These are phyloP conservation scores for Oryzias dopingdopingensis DNA, from an alignment of 2,797 vertebrate species.

Conservation along the genomic window DNA sequence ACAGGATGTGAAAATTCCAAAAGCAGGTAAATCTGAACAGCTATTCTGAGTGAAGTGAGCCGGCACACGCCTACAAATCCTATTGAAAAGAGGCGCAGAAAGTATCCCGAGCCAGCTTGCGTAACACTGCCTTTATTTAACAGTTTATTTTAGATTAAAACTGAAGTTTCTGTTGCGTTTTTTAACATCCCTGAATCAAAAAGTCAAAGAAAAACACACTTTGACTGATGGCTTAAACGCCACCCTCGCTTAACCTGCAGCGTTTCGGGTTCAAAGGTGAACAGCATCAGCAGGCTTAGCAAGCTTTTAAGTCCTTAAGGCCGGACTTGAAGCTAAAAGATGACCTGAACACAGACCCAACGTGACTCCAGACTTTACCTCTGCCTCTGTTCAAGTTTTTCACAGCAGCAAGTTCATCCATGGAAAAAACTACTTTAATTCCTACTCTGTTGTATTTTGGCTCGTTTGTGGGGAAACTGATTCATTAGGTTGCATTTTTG, in stretches of 20 bases:
- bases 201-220: background rate
- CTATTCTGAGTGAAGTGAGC: conserved; percentile 39
- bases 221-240: background rate
- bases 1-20: too few species aligned
- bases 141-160: too few species aligned
- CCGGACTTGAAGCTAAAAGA: conserved; percentile 26
- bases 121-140: conserved; percentile 10
- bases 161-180: background rate
- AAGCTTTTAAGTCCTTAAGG: conserved; percentile 38
- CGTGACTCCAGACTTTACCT: conserved; percentile 45
- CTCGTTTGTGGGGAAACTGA: too few species aligned
- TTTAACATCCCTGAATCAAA: background rate
- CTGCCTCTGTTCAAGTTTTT: conserved; percentile 7
- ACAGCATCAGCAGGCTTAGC: conserved; percentile 36
- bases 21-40: background rate
- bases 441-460: too few species aligned
- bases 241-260: conserved; percentile 5
- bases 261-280: conserved; percentile 18
- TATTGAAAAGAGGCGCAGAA: conserved; percentile 26
- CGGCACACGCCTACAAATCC: conserved; percentile 38
- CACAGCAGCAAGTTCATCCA: too few species aligned
- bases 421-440: too few species aligned
- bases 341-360: conserved; percentile 27
- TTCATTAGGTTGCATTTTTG: too few species aligned
- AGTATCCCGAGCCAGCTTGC: conserved; percentile 24